Evolutionary conservation across 2,797 vertebrate species (phyloP), one percentile per base, ranked within the genome.

Genomic region (Falco columbarius): DNA sequence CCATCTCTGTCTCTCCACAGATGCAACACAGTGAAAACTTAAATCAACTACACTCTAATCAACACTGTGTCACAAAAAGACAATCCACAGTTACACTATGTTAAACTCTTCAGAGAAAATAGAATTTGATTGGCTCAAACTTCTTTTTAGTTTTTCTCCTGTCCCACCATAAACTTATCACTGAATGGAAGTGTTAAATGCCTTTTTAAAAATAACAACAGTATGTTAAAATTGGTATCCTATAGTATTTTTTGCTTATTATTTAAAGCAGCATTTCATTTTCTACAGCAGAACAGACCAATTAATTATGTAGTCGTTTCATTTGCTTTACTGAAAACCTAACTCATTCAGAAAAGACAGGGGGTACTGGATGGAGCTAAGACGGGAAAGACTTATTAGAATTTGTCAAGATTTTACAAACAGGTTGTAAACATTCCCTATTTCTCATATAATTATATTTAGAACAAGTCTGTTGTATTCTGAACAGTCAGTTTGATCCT

Each of bases 301-400:
- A 72, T 49, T 40, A 80, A 36, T 7, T 44, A 62, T 2, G 4
- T 0, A 1, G 1, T 34, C 42, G 34, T 81, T 81, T 29, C 13
- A 38, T 70, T 32, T 66, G 12, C 26, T 65, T 84, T 70, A 42
- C 40, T 18, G 34, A 40, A 23, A 84, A 61, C 4, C 19, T 52
- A 73, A 55, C 32, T 58, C 18, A 2, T 38, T 73, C 29, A 56
- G 51, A 70, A 85, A 81, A 27, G 32, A 72, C 12, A 18, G 7
- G 3, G 16, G 5, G 1, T 16, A 71, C 8, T 1, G 1, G 34
- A 14, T 13, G 7, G 36, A 73, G 11, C 5, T 30, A 36, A 84
- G 55, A 36, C 17, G 44, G 12, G 23, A 73, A 47, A 47, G 10
- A 61, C 17, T 44, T 30, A 22, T 7, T n/a, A 42, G 27, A 27